Conservation (phyloP, 2,797 vertebrate genomes). For the Epinephelus coioides region DNA sequence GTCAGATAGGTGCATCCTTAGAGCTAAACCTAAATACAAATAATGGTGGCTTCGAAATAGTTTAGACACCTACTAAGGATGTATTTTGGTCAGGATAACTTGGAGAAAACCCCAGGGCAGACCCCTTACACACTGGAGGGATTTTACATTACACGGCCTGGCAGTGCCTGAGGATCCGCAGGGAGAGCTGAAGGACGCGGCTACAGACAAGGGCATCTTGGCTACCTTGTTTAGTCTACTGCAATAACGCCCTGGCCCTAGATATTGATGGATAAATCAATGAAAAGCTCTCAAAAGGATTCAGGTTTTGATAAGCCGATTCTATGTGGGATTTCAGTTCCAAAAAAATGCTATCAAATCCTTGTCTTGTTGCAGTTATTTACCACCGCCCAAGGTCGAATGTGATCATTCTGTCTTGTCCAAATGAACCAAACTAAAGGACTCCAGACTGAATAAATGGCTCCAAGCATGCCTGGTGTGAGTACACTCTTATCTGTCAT, state of each 20-base stretch:
- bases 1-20: not conserved
- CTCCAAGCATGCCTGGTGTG: constrained; percentile 9
- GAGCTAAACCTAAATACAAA: not conserved
- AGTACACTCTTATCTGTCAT: constrained; percentile 56
- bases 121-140: not conserved
- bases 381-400: constrained; percentile 28
- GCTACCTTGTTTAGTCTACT: not conserved
- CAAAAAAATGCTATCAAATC: constrained; percentile 4
- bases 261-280: not conserved
- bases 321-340: not conserved
- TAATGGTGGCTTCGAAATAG: too few relatives aligned
- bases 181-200: constrained; percentile 5
- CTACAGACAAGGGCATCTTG: not conserved
- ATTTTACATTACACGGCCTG: constrained; percentile 1
- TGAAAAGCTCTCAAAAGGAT: not conserved
- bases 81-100: not conserved
- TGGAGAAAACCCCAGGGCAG: constrained; percentile 15
- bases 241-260: not conserved
- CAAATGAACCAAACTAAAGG: constrained; percentile 28
- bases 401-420: constrained; percentile 6
- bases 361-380: not conserved
- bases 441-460: constrained; percentile 17
- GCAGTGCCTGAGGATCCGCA: not conserved
- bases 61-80: not conserved
- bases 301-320: not conserved